These are phyloP conservation scores for Caradrina kadenii DNA, from an alignment of 2,888 invertebrate genomes.

Conservation along the genomic window DNA sequence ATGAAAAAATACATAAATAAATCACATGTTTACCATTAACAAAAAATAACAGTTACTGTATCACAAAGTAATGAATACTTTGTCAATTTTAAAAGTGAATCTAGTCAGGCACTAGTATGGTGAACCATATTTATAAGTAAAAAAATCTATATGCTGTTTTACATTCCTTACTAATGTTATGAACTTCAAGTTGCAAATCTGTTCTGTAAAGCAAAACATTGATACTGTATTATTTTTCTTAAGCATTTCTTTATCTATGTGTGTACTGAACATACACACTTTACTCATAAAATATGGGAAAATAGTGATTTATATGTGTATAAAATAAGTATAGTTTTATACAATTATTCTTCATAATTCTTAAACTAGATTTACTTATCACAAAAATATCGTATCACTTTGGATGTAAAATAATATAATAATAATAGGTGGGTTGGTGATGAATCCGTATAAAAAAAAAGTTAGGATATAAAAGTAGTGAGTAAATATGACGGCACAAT, in stretches of 20 bases:
- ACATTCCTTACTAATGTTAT: conserved; percentile 49
- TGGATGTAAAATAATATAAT: conserved; percentile 26
- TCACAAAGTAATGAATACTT: conserved; percentile 21
- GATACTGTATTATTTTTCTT: conserved; percentile 28
- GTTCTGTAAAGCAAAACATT: conserved; percentile 10
- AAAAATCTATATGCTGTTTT: conserved; percentile 18
- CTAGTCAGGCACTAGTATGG: conserved; percentile 46
- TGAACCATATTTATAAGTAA: conserved; percentile 20
- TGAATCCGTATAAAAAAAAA: conserved; percentile 21
- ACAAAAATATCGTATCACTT: conserved; percentile 23
- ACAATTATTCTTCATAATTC: conserved; percentile 34
- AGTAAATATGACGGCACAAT: conserved; percentile 55
- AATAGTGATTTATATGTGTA: conserved; percentile 65
- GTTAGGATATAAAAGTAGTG: conserved; percentile 30
- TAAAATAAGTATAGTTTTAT: conserved; percentile 44
- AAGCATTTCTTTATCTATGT: conserved; percentile 30
- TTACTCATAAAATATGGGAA: conserved; percentile 34
- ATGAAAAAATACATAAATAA: conserved; percentile 58
- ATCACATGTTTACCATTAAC: conserved; percentile 60
- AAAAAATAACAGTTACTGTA: conserved; percentile 26
- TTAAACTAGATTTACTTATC: conserved; percentile 33
- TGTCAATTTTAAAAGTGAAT: conserved; percentile 38
- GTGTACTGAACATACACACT: neutral
- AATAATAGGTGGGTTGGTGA: conserved; percentile 18
- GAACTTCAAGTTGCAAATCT: conserved; percentile 15